A percentile compares a stretch with the other conserved stretches of the same genome.
phyloP scores from a whole-genome alignment of 2,888 invertebrate genomes.

The Eupithecia dodoneata region DNA sequence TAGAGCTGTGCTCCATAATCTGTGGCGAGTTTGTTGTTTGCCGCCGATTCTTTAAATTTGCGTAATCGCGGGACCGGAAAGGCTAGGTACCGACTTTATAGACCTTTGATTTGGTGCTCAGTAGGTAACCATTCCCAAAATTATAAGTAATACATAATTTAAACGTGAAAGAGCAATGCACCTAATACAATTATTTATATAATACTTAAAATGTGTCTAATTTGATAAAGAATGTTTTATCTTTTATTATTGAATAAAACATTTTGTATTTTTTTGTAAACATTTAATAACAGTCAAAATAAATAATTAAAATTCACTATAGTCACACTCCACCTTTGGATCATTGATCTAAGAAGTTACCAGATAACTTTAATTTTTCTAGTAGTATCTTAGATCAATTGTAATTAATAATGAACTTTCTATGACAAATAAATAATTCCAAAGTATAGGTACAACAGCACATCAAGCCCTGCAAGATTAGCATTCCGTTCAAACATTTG shows the following conservation, averaged over 20 bases:
- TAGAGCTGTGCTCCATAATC: slow-evolving; percentile 11
- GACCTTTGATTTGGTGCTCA: slow-evolving; percentile 46
- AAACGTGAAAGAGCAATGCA: no score
- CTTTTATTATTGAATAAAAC: no score
- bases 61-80: slow-evolving; percentile 56
- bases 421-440: slow-evolving; percentile 25
- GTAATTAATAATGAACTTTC: background rate
- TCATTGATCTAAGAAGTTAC: background rate
- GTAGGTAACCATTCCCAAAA: slow-evolving; percentile 26
- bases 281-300: background rate
- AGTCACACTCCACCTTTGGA: background rate
- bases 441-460: slow-evolving; percentile 3
- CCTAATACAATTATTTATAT: no score
- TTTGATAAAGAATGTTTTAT: no score
- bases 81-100: slow-evolving; percentile 42
- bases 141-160: background rate
- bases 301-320: background rate
- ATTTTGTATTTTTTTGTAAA: background rate
- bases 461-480: slow-evolving; percentile 40
- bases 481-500: slow-evolving; percentile 44
- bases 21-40: slow-evolving; percentile 53
- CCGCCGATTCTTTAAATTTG: slow-evolving; percentile 72
- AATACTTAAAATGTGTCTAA: no score
- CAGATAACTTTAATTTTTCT: background rate
- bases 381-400: background rate